phyloP scores from a whole-genome alignment of 2,113 vertebrate genomes.

The Ardeotis arabs region DNA sequence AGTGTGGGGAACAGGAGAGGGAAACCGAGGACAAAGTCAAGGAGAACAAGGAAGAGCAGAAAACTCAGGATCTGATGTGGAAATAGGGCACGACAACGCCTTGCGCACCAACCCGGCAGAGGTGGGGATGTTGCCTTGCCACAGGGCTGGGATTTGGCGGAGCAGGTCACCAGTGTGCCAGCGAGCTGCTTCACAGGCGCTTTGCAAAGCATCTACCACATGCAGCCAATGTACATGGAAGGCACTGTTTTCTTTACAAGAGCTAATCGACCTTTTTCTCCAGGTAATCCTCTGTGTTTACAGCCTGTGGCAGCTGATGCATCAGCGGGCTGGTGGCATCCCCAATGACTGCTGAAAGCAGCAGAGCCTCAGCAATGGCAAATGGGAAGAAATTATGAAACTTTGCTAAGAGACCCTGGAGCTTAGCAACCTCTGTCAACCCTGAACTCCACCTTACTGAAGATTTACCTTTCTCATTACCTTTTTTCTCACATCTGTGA shows the following conservation, averaged over 20 bases:
- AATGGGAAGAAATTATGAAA: background rate
- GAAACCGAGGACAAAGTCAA: background rate
- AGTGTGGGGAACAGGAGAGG: background rate
- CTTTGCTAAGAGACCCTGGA: background rate
- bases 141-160: background rate
- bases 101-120: background rate
- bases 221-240: background rate
- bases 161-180: background rate
- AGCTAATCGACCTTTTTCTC: background rate
- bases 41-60: background rate
- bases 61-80: rapidly evolving
- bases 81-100: no score
- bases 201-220: background rate
- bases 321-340: background rate
- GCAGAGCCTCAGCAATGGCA: background rate
- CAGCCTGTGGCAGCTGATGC: background rate
- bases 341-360: background rate
- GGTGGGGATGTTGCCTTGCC: background rate
- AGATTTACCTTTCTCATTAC: background rate
- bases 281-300: background rate
- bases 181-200: background rate
- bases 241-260: background rate
- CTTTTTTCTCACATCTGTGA: background rate
- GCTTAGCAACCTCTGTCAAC: background rate
- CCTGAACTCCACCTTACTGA: background rate